Evolutionary conservation across 2,113 vertebrate species (phyloP).

Genomic region (Perca fluviatilis): DNA sequence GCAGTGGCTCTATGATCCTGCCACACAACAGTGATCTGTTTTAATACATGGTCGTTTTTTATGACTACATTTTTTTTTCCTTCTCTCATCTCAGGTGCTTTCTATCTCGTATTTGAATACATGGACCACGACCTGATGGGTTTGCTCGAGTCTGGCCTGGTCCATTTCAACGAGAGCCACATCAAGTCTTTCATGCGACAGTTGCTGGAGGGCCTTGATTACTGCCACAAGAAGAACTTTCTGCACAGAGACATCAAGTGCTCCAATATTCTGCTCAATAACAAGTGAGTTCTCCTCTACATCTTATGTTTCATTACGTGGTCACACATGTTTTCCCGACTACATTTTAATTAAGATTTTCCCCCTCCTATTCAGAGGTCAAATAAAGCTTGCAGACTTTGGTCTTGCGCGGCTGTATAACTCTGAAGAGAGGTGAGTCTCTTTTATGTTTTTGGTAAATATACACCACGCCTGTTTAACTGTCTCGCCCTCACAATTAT

Average conservation of each 20-base stretch:
- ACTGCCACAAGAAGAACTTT: slow-evolving; percentile 99
- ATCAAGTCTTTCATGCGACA: slow-evolving; percentile 99
- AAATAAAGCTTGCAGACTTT: slow-evolving; percentile 98
- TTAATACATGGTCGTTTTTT: neutral
- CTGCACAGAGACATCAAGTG: slow-evolving; percentile 98
- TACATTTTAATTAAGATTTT: neutral
- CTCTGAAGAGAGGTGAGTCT: slow-evolving; percentile 94
- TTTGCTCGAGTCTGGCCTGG: slow-evolving; percentile 96
- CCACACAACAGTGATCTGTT: neutral
- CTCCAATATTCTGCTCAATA: slow-evolving; percentile 98
- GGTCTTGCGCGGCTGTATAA: slow-evolving; percentile 97
- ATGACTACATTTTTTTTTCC: neutral
- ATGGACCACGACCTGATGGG: slow-evolving; percentile 99
- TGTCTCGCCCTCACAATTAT: neutral
- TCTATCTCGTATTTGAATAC: slow-evolving; percentile 99
- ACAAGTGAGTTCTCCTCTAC: slow-evolving; percentile 85
- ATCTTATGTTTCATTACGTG: neutral
- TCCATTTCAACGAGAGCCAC: slow-evolving; percentile 98
- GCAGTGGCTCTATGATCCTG: neutral
- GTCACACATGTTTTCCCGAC: neutral
- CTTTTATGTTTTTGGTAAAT: neutral
- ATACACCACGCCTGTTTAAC: neutral
- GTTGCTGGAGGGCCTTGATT: slow-evolving; percentile 97
- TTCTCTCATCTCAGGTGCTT: slow-evolving; percentile 86
- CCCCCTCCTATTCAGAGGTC: slow-evolving; percentile 86